Evolutionary conservation across 2,888 invertebrate species (phyloP), one percentile per base, ranked within the genome.

Genomic region (Petrophora chlorosata): DNA sequence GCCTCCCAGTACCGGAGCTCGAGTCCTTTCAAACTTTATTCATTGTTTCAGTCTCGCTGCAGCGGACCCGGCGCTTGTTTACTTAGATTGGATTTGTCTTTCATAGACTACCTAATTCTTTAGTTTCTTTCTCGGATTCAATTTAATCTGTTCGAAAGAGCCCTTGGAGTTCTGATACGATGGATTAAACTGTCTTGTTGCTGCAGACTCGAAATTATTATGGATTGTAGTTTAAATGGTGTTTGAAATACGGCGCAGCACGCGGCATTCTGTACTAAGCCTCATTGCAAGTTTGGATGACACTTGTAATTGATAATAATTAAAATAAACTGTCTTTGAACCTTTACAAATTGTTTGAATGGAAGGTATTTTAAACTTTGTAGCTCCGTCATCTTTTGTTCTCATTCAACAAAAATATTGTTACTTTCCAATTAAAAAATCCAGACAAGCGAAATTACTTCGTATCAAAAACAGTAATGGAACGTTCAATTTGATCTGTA

Each of bases 11-110:
- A 13, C 16, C 29, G 29, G 32, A 16, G 16, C 25, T 72, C 76
- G 32, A 16, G 16, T 35, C 73, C 76, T 76, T 78, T 81, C 75
- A 79, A 85, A 85, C 79, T 85, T 82, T 79, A 76, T 79, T 82
- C 81, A 86, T 84, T 85, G 83, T 82, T 81, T 79, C 75, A 78
- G 75, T 74, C 68, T 73, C 70, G 64, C 72, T 79, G 77, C 80
- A 79, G 48, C 67, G 70, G 67, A 57, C 60, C 35, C 53, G 28
- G 48, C 51, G 61, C 59, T 65, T 71, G 73, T 77, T 76, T 72
- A 69, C 70, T 66, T 63, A 77, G 77, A 82, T 82, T 79, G 79
- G 64, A 79, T 80, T 80, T 79, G 76, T 74, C 72, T 72, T 69
- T 66, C 61, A 62, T 67, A 64, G 53, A 66, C 57, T 61, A 70